Evolutionary conservation across 2,797 vertebrate species (phyloP), one percentile per base, ranked within the genome.

Genomic region (Spatula clypeata): DNA sequence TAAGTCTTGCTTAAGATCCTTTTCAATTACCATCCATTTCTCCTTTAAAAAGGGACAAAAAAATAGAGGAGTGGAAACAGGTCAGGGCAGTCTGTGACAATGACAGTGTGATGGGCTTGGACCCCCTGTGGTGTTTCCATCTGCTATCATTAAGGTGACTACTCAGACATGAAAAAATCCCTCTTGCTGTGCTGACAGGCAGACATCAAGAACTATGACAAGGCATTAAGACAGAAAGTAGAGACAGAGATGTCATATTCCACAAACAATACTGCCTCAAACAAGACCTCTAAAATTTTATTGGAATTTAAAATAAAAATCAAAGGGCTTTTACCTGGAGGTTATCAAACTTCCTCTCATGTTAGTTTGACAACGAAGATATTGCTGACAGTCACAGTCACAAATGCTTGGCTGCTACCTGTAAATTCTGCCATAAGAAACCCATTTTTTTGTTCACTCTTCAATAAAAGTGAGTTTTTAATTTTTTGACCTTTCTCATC

Each of bases 101-200:
- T 98, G 98, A 98, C 98, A 98, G 98, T 98, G 98, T 98, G 98
- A 98, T 98, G 98, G 98, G 98, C 98, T 98, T 90, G 97, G 96
- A 94, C 98, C 98, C 98, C 99, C 99, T 69, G 97, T 84, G 92
- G 99, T 77, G 98, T 98, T 98, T 99, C 99, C 99, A 99, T 99
- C 99, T 99, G 99, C 99, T 98, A 98, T 99, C 99, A 99, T 99
- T 99, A 99, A 99, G 98, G 98, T 98, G 98, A 98, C 98, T 99
- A 99, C 96, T 99, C 98, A 99, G 98, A 99, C 99, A 99, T 99
- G 99, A 99, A 98, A 97, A 98, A 99, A 98, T 98, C 98, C 97
- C 98, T 98, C 98, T 98, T 95, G 98, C 98, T 98, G 98, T 93
- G 98, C 98, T 99, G 98, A 99, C 98, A 99, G 98, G 98, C 98